phyloP scores from a whole-genome alignment of 2,113 vertebrate genomes.

The Pelecanoides urinatrix region DNA sequence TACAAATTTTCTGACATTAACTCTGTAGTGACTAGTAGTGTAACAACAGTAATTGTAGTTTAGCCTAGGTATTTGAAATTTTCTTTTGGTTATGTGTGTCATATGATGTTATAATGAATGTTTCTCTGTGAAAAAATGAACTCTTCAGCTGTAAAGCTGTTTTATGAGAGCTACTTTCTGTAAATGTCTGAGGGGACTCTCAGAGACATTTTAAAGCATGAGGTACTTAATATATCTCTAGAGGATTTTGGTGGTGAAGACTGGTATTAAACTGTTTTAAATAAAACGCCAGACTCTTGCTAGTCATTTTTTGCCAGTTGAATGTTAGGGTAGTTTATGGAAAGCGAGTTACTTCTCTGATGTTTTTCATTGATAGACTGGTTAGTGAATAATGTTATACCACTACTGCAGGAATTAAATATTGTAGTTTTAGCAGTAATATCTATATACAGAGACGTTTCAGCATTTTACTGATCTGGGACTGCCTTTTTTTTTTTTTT shows the following conservation, averaged over 20 bases:
- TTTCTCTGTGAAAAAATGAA: neutral
- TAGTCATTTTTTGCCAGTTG: neutral
- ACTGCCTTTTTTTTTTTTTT: neutral
- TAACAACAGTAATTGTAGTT: neutral
- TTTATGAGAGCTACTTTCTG: neutral
- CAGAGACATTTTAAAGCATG: neutral
- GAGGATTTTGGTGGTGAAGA: neutral
- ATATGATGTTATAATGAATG: neutral
- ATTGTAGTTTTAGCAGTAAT: neutral
- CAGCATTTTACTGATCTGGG: neutral
- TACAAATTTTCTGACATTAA: neutral
- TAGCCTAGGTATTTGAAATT: neutral
- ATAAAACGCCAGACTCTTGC: neutral
- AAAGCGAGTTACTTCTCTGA: neutral
- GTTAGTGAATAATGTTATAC: neutral
- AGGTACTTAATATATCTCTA: neutral
- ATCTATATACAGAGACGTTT: neutral
- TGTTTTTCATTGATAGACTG: neutral
- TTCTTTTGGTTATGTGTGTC: neutral
- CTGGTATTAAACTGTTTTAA: neutral
- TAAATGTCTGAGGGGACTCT: neutral
- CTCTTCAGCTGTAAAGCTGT: neutral
- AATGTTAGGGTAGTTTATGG: neutral
- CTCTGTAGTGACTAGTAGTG: neutral
- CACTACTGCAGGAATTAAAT: neutral